Percentiles rank a stretch among this genome's conserved stretches.
Evolutionary conservation across 2,113 vertebrate species (phyloP).

Genomic region (Podarcis muralis): DNA sequence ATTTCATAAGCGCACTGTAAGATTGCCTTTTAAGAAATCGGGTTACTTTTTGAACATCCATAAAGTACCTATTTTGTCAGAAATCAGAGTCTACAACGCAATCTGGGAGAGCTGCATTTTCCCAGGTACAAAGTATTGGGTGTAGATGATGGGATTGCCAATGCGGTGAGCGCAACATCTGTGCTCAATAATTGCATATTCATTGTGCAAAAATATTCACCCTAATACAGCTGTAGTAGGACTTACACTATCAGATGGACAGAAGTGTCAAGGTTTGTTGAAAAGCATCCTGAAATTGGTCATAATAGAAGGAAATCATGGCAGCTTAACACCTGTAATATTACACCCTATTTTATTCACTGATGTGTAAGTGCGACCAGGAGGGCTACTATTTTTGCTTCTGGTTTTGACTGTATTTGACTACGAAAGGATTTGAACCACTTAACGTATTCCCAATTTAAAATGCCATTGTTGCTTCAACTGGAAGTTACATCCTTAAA

Average conservation of each 20-base stretch:
- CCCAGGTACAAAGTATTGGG: neutral
- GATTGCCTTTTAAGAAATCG: neutral
- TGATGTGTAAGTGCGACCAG: no score
- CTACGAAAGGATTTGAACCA: neutral
- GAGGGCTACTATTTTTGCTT: no score
- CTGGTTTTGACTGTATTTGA: neutral
- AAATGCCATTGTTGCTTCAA: neutral
- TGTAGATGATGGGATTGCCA: neutral
- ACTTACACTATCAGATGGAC: neutral
- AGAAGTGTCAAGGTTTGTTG: neutral
- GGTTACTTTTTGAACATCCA: no score
- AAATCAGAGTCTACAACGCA: neutral
- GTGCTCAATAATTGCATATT: neutral
- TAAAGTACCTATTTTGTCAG: neutral
- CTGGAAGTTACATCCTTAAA: neutral
- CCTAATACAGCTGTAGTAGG: neutral
- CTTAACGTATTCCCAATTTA: neutral
- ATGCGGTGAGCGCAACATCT: no score
- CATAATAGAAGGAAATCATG: neutral
- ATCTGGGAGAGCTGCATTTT: neutral
- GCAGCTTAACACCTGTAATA: no score
- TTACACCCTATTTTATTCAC: no score
- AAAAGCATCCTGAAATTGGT: neutral
- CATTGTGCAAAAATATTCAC: neutral
- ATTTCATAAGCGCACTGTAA: conserved; percentile 6